These are phyloP conservation scores for Schlechtendalia chinensis DNA, from an alignment of 1,140 invertebrate genomes.

Conservation along the genomic window DNA sequence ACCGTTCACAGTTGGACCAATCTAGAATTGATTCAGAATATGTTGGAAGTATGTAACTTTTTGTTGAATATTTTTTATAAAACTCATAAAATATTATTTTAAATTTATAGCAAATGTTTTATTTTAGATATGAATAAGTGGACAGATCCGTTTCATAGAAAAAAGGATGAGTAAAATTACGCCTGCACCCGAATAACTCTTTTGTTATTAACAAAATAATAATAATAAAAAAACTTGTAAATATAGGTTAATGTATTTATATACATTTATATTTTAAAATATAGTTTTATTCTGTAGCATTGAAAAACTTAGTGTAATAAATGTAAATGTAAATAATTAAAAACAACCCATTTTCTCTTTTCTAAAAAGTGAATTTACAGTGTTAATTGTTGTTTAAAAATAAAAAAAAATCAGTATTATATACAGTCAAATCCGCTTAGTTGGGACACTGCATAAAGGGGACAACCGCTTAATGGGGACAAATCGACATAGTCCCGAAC, in stretches of 20 bases:
- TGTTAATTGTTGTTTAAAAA: too few relatives aligned
- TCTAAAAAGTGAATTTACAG: too few relatives aligned
- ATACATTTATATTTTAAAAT: not conserved
- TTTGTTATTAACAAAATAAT: too few relatives aligned
- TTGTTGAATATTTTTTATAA: slow-evolving; percentile 50
- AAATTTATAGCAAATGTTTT: not conserved
- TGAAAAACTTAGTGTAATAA: not conserved
- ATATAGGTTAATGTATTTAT: not conserved
- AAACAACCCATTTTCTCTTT: not conserved
- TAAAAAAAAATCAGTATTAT: too few relatives aligned
- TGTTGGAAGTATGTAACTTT: slow-evolving; percentile 10
- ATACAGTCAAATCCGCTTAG: too few relatives aligned
- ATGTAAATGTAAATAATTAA: not conserved
- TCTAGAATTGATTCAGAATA: slow-evolving; percentile 64
- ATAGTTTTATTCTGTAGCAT: not conserved
- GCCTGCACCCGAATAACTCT: not conserved
- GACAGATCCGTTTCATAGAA: slow-evolving; percentile 67
- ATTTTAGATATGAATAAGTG: slow-evolving; percentile 71
- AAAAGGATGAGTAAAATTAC: slow-evolving; percentile 53
- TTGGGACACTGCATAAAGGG: too few relatives aligned
- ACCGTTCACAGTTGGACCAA: slow-evolving; percentile 67
- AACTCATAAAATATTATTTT: not conserved
- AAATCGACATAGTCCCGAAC: too few relatives aligned
- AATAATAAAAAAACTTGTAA: not conserved
- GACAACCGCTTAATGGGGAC: too few relatives aligned